Base-by-base conservation (phyloP, 2,888 invertebrate species). In the Arctia plantaginis region DNA sequence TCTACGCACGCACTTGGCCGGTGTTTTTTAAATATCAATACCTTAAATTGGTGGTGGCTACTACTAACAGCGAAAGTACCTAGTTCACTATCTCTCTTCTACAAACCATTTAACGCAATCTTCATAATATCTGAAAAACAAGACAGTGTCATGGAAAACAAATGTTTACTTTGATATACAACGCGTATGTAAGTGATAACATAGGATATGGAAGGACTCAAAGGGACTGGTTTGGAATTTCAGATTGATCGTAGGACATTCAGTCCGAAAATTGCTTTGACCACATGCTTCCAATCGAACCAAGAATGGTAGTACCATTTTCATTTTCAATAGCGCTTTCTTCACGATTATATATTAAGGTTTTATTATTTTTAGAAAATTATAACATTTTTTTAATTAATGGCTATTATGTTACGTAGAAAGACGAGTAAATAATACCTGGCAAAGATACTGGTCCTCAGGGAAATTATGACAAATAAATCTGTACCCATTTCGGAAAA, bases 341-440 rank as follows among this genome's bases (percentile, higher is more conserved):
- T 55, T 44, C 39, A 18, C 35, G 86, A 84, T 84, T 80, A 51
- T n/a, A n/a, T n/a, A 47, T 47, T 6, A 47, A 3, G 47, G 4
- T 47, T 47, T 47, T 47, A 47, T 10, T 41, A 12, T 47, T 23
- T 39, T n/a, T n/a, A n/a, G 39, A 8, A 39, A 39, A 39, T 23
- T 47, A 47, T 47, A 1, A 47, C 47, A 47, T 47, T 6, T 47
- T 20, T 23, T 47, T 47, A 47, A 47, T 15, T 18, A n/a, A n/a
- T n/a, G n/a, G n/a, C n/a, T n/a, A n/a, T n/a, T n/a, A n/a, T n/a
- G n/a, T n/a, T n/a, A n/a, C n/a, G n/a, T n/a, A n/a, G n/a, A n/a
- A n/a, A n/a, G n/a, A n/a, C n/a, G n/a, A n/a, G n/a, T n/a, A n/a
- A n/a, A n/a, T n/a, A n/a, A n/a, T n/a, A n/a, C n/a, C n/a, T n/a